Evolutionary conservation across 2,797 vertebrate genomes (phyloP), one percentile per base, ranked within the genome.

Genomic region (Momotus momota): DNA sequence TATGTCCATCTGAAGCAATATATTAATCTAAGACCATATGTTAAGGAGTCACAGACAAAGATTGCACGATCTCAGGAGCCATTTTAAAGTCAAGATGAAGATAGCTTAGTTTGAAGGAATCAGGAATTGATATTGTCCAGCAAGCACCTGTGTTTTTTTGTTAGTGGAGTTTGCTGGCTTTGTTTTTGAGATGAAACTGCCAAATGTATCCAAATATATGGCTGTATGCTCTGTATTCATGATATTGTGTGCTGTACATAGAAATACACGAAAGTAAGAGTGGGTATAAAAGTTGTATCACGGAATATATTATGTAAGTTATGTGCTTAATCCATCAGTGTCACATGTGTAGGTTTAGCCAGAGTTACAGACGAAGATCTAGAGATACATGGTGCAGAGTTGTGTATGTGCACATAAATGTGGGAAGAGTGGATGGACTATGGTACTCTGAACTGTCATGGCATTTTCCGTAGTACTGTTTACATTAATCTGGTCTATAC

Each of bases 331-430:
- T 94, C 46, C 12, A 10, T 75, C 61, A 78, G 13, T 33, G 14
- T 73, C 33, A 41, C 5, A 8, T 27, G 5, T 70, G 26, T 20
- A 35, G 2, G 5, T 80, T 91, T 66, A 55, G 14, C 4, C 16
- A 17, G 46, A 54, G 52, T 73, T 86, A 25, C 26, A 69, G 33
- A 38, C 20, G 23, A 69, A 71, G 14, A 51, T 86, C 9, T 73
- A 8, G 45, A 70, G 48, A 38, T 33, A n/a, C 31, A 27, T 0
- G 12, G 43, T 74, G 38, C 29, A 55, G 61, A 49, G 25, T 70
- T 82, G 33, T 6, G 5, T 22, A 25, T 0, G 7, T 17, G 14
- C 15, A 6, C 14, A 22, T 46, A 67, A 64, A 62, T 0, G 0
- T 9, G 26, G 35, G 25, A 78, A 6, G 19, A 19, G 14, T 69